These are phyloP conservation scores for Coelopa pilipes DNA, from an alignment of 2,888 invertebrate genomes.

Conservation along the genomic window DNA sequence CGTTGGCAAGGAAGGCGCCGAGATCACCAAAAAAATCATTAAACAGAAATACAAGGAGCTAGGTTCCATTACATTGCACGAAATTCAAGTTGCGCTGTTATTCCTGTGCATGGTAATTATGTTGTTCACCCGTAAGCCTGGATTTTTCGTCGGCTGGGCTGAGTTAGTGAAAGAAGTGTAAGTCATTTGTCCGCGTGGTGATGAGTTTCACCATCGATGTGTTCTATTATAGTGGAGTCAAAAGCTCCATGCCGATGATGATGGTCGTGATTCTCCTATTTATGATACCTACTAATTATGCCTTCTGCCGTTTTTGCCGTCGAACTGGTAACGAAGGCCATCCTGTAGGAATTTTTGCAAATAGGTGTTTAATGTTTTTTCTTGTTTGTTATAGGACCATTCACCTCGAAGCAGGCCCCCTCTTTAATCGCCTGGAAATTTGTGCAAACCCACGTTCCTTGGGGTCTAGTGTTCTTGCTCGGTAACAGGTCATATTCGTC, in stretches of 20 bases:
- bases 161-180: conserved; percentile 39
- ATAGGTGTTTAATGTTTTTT: too few relatives aligned
- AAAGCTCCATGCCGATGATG: conserved; percentile 75
- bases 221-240: conserved; percentile 47
- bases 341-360: neutral
- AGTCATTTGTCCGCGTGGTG: conserved; percentile 4
- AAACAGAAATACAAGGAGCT: conserved; percentile 41
- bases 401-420: conserved; percentile 27
- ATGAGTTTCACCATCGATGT: too few relatives aligned
- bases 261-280: conserved; percentile 82
- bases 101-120: conserved; percentile 40
- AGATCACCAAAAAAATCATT: conserved; percentile 39
- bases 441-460: conserved; percentile 83
- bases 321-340: conserved; percentile 45
- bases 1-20: conserved; percentile 28
- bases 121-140: conserved; percentile 42
- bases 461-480: conserved; percentile 81
- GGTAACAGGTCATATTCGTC: conserved; percentile 65
- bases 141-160: conserved; percentile 44
- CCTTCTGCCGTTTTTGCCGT: conserved; percentile 76
- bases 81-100: conserved; percentile 43
- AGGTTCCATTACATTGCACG: conserved; percentile 42
- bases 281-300: conserved; percentile 79
- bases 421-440: conserved; percentile 82
- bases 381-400: conserved; percentile 41